Evolutionary conservation across 1,140 invertebrate genomes (phyloP).

Genomic region (Hylyphantes graminicola): DNA sequence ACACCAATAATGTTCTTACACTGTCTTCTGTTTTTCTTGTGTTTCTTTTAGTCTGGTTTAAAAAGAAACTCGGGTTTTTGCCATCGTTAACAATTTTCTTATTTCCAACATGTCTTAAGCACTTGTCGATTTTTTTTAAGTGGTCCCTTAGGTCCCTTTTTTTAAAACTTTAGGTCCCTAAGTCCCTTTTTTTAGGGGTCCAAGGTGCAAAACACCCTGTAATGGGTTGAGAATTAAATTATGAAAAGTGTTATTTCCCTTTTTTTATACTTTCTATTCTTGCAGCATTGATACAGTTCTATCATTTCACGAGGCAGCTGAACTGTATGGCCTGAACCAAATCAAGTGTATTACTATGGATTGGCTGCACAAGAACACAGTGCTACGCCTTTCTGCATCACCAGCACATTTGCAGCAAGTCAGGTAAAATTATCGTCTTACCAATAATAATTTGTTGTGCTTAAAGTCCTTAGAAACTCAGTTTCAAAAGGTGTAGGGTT

Average conservation of each 20-base stretch:
- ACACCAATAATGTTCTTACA: too few species aligned
- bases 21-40: too few species aligned
- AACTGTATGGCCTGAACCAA: slow-evolving; percentile 76
- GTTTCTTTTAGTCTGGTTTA: too few species aligned
- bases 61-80: too few species aligned
- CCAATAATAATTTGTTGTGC: background rate
- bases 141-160: too few species aligned
- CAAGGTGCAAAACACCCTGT: too few species aligned
- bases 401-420: slow-evolving; percentile 73
- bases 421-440: slow-evolving; percentile 63
- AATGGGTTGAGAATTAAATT: background rate
- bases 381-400: slow-evolving; percentile 73
- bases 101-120: background rate
- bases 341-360: slow-evolving; percentile 75
- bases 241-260: too few species aligned
- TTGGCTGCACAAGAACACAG: slow-evolving; percentile 79
- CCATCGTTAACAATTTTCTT: background rate
- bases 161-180: too few species aligned
- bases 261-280: slow-evolving; percentile 62
- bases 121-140: too few species aligned
- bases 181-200: too few species aligned
- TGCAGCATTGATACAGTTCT: slow-evolving; percentile 74
- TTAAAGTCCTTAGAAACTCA: too few species aligned
- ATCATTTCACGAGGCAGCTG: slow-evolving; percentile 77
- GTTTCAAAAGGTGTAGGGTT: too few species aligned